phyloP scores from a whole-genome alignment of 2,888 invertebrate species.

The Chloromyia formosa region DNA sequence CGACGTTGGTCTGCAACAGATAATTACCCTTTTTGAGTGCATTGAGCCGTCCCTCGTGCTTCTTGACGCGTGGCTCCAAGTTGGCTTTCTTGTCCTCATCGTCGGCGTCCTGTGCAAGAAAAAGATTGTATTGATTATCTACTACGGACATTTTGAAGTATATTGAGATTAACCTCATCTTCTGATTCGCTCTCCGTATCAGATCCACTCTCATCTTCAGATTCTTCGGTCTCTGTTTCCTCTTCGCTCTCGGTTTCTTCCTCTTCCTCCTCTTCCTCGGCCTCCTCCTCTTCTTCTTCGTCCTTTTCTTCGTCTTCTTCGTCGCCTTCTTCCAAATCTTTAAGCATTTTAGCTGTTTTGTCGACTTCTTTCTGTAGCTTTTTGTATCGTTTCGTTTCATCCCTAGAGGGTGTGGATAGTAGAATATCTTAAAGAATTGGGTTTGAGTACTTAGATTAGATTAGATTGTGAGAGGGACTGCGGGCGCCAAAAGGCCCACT shows the following conservation, averaged over 20 bases:
- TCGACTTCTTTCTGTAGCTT: slow-evolving; percentile 87
- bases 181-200: slow-evolving; percentile 75
- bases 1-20: slow-evolving; percentile 86
- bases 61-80: slow-evolving; percentile 72
- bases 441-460: no score
- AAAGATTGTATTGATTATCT: neutral
- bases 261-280: slow-evolving; percentile 66
- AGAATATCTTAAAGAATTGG: no score
- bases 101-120: slow-evolving; percentile 69
- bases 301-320: slow-evolving; percentile 72
- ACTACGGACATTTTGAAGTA: neutral
- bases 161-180: slow-evolving; percentile 66
- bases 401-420: slow-evolving; percentile 62
- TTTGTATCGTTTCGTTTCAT: slow-evolving; percentile 84
- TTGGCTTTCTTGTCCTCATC: slow-evolving; percentile 74
- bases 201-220: slow-evolving; percentile 71
- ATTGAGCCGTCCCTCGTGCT: slow-evolving; percentile 80
- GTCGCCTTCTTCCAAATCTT: slow-evolving; percentile 77
- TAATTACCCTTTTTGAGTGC: slow-evolving; percentile 90
- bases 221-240: slow-evolving; percentile 64
- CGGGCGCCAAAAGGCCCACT: no score
- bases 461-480: no score
- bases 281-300: slow-evolving; percentile 65
- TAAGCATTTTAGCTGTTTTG: slow-evolving; percentile 90
- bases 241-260: slow-evolving; percentile 62